These are phyloP conservation scores for Lytechinus variegatus DNA, from an alignment of 35 echinoderm and acorn worm species.

Conservation along the genomic window DNA sequence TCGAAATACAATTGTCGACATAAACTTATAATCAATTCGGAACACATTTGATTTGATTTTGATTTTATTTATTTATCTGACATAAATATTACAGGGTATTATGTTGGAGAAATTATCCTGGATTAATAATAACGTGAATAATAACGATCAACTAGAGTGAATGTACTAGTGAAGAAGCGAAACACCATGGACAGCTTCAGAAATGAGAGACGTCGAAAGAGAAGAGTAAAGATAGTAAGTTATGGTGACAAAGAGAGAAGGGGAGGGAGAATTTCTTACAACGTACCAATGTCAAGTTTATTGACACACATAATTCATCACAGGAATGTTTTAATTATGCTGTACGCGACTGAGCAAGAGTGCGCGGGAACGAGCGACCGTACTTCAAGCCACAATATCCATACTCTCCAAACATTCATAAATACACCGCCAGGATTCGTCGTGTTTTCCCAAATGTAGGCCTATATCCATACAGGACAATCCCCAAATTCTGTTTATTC, in stretches of 20 bases:
- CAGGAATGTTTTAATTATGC: constrained; percentile 36
- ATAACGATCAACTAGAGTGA: too few species aligned
- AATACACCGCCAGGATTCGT: not conserved
- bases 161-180: too few species aligned
- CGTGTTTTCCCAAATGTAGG: not conserved
- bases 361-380: not conserved
- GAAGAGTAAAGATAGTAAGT: not conserved
- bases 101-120: too few species aligned
- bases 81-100: too few species aligned
- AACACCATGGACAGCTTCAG: not conserved
- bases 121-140: too few species aligned
- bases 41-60: too few species aligned
- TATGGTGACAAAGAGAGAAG: not conserved
- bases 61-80: too few species aligned
- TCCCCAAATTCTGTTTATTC: constrained; percentile 30
- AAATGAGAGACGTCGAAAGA: not conserved
- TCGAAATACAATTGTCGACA: too few species aligned
- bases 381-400: not conserved
- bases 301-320: constrained; percentile 39
- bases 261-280: not conserved
- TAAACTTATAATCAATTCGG: too few species aligned
- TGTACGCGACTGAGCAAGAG: not conserved
- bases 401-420: not conserved
- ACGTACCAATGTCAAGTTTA: constrained; percentile 27
- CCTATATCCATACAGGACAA: not conserved